phyloP scores from a whole-genome alignment of 2,113 vertebrate species.

The Manacus vitellinus region DNA sequence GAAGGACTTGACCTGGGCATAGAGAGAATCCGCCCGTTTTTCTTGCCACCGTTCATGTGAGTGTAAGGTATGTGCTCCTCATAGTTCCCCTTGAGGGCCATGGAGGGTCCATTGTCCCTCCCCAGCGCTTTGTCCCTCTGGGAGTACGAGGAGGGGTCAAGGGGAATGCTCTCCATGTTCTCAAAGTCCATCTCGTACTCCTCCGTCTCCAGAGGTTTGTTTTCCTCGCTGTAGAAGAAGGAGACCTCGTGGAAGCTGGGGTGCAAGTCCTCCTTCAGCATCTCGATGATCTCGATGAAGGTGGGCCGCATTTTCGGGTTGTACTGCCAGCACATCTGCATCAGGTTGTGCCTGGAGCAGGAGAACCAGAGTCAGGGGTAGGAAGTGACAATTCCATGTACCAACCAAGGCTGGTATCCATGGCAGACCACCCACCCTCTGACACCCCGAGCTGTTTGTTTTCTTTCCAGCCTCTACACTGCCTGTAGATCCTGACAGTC shows the following conservation, averaged over 20 bases:
- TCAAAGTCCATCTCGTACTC: conserved; percentile 96
- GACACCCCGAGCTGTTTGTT: not conserved
- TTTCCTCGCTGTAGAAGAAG: conserved; percentile 98
- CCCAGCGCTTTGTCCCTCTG: conserved; percentile 85
- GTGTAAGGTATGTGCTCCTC: conserved; percentile 94
- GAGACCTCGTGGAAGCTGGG: conserved; percentile 91
- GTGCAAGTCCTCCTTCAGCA: conserved; percentile 93
- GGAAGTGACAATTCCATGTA: not conserved
- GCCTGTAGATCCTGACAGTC: not conserved
- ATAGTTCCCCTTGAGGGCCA: conserved; percentile 88
- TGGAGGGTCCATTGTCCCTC: conserved; percentile 83
- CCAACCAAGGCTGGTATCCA: not conserved
- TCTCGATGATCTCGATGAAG: conserved; percentile 94
- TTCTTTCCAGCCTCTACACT: not conserved
- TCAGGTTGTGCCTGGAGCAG: conserved; percentile 84
- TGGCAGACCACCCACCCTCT: not conserved
- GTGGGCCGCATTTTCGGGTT: conserved; percentile 96
- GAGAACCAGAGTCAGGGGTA: not conserved
- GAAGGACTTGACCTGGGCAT: conserved; percentile 92
- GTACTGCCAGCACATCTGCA: conserved; percentile 99
- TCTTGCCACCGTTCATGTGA: conserved; percentile 98
- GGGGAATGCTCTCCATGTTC: conserved; percentile 97
- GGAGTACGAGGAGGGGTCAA: conserved; percentile 89
- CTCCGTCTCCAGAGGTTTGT: conserved; percentile 91
- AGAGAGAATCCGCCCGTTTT: conserved; percentile 90